phyloP scores from a whole-genome alignment of 2,888 invertebrate genomes.

The Cerastoderma edule region DNA sequence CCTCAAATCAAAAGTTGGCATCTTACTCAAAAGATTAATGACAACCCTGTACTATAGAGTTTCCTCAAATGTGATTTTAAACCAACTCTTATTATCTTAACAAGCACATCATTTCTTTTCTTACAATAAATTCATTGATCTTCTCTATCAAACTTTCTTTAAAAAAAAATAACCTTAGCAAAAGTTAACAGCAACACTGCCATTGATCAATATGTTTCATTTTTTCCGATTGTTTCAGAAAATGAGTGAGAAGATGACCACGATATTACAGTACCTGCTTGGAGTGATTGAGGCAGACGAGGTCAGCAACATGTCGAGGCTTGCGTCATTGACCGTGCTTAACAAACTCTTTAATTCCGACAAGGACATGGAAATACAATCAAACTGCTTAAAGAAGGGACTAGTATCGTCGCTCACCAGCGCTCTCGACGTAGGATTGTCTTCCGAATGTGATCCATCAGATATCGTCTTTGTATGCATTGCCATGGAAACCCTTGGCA shows the following conservation, averaged over 20 bases:
- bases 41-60: no score
- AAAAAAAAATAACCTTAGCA: no score
- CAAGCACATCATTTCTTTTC: no score
- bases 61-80: no score
- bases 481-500: constrained; percentile 60
- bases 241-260: constrained; percentile 15
- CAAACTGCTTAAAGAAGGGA: constrained; percentile 47
- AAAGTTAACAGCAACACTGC: no score
- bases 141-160: no score
- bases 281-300: constrained; percentile 34
- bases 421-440: constrained; percentile 50
- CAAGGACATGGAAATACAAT: constrained; percentile 27
- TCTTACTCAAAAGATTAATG: no score
- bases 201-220: no score
- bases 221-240: no score
- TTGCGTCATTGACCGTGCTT: constrained; percentile 56
- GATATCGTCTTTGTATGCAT: constrained; percentile 41
- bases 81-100: no score
- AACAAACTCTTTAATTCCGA: constrained; percentile 57
- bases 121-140: no score
- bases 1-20: no score
- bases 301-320: constrained; percentile 41
- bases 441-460: constrained; percentile 29
- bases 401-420: constrained; percentile 48
- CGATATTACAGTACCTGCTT: constrained; percentile 46